Base-by-base conservation (phyloP, 2,888 invertebrate genomes). In the Hirtodrosophila duncani region DNA sequence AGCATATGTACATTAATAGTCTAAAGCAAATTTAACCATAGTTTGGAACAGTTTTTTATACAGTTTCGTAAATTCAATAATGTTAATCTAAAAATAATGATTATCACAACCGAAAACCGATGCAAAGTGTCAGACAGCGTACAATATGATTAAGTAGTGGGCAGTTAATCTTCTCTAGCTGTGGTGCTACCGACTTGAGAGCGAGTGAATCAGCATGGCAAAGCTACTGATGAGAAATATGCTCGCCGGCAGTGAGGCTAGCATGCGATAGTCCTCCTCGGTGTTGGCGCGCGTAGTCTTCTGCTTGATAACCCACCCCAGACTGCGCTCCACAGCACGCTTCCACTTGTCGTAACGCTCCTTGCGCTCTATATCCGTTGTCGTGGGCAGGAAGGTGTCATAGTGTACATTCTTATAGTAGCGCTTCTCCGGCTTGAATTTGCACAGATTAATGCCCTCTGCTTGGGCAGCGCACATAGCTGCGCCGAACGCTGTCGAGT, bases 401-500 rank as follows among this genome's bases (percentile, higher is more conserved):
- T 90, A 90, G 29, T 90, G 89, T 3, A 85, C 77, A 51, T 85
- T 85, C 38, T 86, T 86, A 27, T 84, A 84, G 59, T 84, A 82
- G 2, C 89, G 85, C 67, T 90, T 89, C 56, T 89, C 89, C 0
- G 89, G 88, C 34, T 90, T 88, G n/a, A 93, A 86, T 77, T 91
- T 89, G 91, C 93, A 93, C 16, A 92, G 89, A 44, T 89, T 89
- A 11, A 94, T 89, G 17, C 93, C 93, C 31, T 90, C 91, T 0
- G 96, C 94, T 44, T 90, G 89, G 6, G 95, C 96, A 4, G 98
- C 98, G 20, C 93, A 95, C 89, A 98, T 93, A 1, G 97, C 98
- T 21, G 92, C 97, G 14, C 99, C 99, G 66, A 99, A 89, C 0
- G 97, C 93, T 0, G 97, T 95, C 70, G 97, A 95, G 87, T 99